Conservation (phyloP, 2,888 invertebrate species). For the Oligia fasciuncula region DNA sequence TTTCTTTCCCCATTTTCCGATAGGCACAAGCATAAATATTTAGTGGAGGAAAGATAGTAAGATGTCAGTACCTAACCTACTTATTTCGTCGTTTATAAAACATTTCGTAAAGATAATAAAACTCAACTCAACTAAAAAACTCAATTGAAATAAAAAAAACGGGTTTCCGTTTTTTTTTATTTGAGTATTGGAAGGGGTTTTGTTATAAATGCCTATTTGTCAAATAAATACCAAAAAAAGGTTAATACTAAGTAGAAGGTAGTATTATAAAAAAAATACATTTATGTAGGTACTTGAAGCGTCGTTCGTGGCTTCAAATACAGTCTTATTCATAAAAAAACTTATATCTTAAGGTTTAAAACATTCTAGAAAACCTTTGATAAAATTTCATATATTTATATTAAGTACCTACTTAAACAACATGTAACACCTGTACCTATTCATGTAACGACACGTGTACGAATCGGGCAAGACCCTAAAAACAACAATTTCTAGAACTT, state of each 20-base stretch:
- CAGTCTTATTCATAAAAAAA: not conserved
- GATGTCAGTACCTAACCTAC: slow-evolving; percentile 46
- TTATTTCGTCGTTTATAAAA: slow-evolving; percentile 57
- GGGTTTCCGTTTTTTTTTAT: slow-evolving; percentile 2
- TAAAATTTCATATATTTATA: not conserved
- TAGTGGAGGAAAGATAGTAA: slow-evolving; percentile 54
- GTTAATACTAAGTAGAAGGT: not conserved
- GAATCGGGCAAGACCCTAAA: not conserved
- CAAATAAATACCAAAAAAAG: not conserved
- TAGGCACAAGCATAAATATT: slow-evolving; percentile 62
- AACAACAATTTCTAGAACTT: not conserved
- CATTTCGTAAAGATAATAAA: slow-evolving; percentile 51
- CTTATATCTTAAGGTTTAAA: not conserved
- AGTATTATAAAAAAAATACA: not conserved
- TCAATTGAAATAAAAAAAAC: no score
- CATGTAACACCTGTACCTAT: not conserved
- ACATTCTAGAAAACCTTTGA: not conserved
- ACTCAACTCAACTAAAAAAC: no score
- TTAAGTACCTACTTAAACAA: no score
- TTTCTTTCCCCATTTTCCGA: slow-evolving; percentile 44
- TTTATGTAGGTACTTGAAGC: not conserved
- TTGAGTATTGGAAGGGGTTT: slow-evolving; percentile 1
- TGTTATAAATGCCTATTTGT: not conserved
- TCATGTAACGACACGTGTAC: not conserved
- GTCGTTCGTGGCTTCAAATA: not conserved